Evolutionary conservation across 2,888 invertebrate species (phyloP), one percentile per base, ranked within the genome.

Genomic region (Hemaris fuciformis): DNA sequence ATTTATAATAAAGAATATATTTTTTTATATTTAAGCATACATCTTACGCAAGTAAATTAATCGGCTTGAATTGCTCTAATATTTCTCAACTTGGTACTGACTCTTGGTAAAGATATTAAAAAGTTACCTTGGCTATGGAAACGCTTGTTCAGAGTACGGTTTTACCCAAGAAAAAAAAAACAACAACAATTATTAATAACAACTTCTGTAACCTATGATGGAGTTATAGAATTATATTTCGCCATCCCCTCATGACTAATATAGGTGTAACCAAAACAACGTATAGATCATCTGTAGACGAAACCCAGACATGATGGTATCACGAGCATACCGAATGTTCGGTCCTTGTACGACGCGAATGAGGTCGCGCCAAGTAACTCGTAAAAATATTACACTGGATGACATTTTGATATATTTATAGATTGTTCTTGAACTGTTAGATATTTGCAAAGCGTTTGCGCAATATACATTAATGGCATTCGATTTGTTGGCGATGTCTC

Each of bases 291-390:
- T 27, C 53, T 53, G 31, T 10, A 53, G 31, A 53, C 27, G 10
- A 31, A 53, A 18, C 31, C 53, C 18, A 53, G 31, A 53, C 53
- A 53, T 53, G 8, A 10, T 27, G 31, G 38, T 20, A 63, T 61
- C 70, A 72, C 63, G 68, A 62, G 45, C 13, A 27, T 6, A 57
- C 45, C 48, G 71, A 43, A 53, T 38, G 59, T 43, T 59, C 43
- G 46, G 63, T 69, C 68, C 67, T 69, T 67, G 71, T 64, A 66
- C 60, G 38, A 27, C 59, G 22, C 27, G 60, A 69, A 64, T 68
- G 66, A 68, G 69, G 69, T 69, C 70, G 43, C 43, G 58, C 58
- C 42, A 59, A 59, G 53, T 53, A 53, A 53, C 8, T 53, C 53
- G 53, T 53, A 53, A 53, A 53, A 53, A 53, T 53, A 53, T 53